A percentile compares a stretch with the other conserved stretches of the same genome.
These are phyloP conservation scores for Lumbricus terrestris DNA, from an alignment of 2,888 invertebrate species.

Conservation along the genomic window DNA sequence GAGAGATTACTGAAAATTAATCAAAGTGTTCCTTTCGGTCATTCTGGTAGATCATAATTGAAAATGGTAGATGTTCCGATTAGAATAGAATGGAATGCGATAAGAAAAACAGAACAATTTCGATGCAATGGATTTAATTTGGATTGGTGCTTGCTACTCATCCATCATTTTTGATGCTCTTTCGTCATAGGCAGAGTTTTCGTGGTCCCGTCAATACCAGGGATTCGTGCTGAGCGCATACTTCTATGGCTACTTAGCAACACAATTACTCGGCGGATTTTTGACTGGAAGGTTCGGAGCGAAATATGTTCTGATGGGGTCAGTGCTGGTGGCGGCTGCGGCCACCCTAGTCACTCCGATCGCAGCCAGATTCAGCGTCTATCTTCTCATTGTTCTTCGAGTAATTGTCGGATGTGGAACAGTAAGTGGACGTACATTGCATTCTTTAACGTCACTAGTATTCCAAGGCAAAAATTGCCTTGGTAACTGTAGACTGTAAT, in stretches of 20 bases:
- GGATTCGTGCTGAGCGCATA: slow-evolving; percentile 6
- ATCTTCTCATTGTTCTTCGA: neutral
- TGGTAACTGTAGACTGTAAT: neutral
- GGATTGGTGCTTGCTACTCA: too few species aligned
- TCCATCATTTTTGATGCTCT: neutral
- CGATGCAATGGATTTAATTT: too few species aligned
- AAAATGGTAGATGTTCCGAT: too few species aligned
- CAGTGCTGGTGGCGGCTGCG: slow-evolving; percentile 42
- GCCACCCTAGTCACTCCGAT: slow-evolving; percentile 33
- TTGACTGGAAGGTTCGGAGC: slow-evolving; percentile 43
- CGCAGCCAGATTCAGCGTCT: slow-evolving; percentile 22
- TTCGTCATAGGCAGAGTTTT: neutral
- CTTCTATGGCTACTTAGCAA: slow-evolving; percentile 23
- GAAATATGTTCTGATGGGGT: slow-evolving; percentile 44
- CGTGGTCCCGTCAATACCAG: neutral
- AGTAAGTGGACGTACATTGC: neutral
- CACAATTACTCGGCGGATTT: slow-evolving; percentile 46
- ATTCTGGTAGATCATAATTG: too few species aligned
- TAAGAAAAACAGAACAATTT: too few species aligned
- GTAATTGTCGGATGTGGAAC: neutral
- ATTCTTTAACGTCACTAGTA: neutral
- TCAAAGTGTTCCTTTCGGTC: too few species aligned
- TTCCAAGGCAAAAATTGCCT: neutral
- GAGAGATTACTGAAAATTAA: too few species aligned
- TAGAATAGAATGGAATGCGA: too few species aligned